Evolutionary conservation across 2,888 invertebrate genomes (phyloP).

Genomic region (Cheilosia variabilis): DNA sequence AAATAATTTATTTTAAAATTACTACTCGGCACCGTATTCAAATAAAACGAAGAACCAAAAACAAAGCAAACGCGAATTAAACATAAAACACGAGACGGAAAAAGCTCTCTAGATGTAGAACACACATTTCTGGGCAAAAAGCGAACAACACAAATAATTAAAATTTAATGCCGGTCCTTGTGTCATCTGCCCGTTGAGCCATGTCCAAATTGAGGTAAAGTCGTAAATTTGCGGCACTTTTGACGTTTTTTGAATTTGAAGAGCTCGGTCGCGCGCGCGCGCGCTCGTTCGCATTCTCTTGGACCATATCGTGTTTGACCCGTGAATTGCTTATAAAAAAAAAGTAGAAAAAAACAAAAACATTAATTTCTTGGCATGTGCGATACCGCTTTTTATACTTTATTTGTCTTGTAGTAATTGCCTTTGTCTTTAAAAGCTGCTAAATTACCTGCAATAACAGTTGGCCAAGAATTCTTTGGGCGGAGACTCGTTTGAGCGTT

Average conservation of each 20-base stretch:
- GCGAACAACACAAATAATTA: conserved; percentile 67
- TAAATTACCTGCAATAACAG: conserved; percentile 51
- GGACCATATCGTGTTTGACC: conserved; percentile 60
- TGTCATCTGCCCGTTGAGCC: conserved; percentile 73
- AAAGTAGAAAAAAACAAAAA: background rate
- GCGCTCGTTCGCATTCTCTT: conserved; percentile 30
- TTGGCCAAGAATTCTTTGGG: conserved; percentile 38
- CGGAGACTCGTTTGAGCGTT: conserved; percentile 31
- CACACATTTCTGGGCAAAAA: conserved; percentile 74
- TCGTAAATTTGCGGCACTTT: conserved; percentile 78
- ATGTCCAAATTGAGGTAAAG: conserved; percentile 75
- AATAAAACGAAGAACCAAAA: conserved; percentile 57
- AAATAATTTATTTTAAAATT: conserved; percentile 73
- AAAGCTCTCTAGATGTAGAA: conserved; percentile 74
- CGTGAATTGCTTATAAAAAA: conserved; percentile 44
- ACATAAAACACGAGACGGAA: conserved; percentile 34
- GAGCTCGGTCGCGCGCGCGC: conserved; percentile 64
- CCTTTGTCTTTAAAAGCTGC: conserved; percentile 61
- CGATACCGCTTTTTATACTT: conserved; percentile 54
- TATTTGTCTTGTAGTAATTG: conserved; percentile 57
- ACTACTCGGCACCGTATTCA: conserved; percentile 69
- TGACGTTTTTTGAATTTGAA: conserved; percentile 67
- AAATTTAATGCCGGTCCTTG: conserved; percentile 74
- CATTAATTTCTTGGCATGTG: conserved; percentile 71
- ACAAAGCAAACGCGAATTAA: conserved; percentile 58